These are phyloP conservation scores for Omphaloscelis lunosa DNA, from an alignment of 2,888 invertebrate species.

Conservation along the genomic window DNA sequence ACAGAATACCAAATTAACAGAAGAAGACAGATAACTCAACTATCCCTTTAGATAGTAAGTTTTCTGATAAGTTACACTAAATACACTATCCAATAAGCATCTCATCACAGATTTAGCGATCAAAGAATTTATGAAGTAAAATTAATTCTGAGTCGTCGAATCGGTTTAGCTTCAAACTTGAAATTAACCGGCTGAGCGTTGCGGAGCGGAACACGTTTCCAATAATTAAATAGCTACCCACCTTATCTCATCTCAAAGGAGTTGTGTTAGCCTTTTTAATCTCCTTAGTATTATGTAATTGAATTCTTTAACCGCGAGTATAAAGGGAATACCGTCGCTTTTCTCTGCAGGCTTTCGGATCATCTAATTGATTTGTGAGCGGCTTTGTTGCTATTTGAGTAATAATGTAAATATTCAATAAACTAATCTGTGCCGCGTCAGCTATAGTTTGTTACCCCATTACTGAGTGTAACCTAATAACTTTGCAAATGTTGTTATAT, in stretches of 20 bases:
- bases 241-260: constrained; percentile 85
- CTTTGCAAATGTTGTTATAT: constrained; percentile 49
- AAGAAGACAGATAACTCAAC: neutral
- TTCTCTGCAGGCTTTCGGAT: constrained; percentile 84
- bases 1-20: neutral
- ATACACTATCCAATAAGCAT: constrained; percentile 40
- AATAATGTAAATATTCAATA: constrained; percentile 70
- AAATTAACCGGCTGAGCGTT: constrained; percentile 72
- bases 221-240: constrained; percentile 84
- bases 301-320: constrained; percentile 88
- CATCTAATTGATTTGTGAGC: constrained; percentile 84
- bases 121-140: constrained; percentile 69
- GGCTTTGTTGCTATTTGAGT: constrained; percentile 77
- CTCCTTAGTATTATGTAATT: constrained; percentile 88
- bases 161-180: constrained; percentile 71
- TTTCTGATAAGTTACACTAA: constrained; percentile 39
- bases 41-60: constrained; percentile 9
- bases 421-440: constrained; percentile 53
- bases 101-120: constrained; percentile 62
- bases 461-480: constrained; percentile 51
- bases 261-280: constrained; percentile 87
- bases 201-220: constrained; percentile 74
- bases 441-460: constrained; percentile 56
- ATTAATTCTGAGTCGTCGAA: constrained; percentile 71
- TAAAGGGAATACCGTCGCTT: constrained; percentile 86